These are phyloP conservation scores for Harpagus bidentatus DNA, from an alignment of 2,113 vertebrate genomes.

Conservation along the genomic window DNA sequence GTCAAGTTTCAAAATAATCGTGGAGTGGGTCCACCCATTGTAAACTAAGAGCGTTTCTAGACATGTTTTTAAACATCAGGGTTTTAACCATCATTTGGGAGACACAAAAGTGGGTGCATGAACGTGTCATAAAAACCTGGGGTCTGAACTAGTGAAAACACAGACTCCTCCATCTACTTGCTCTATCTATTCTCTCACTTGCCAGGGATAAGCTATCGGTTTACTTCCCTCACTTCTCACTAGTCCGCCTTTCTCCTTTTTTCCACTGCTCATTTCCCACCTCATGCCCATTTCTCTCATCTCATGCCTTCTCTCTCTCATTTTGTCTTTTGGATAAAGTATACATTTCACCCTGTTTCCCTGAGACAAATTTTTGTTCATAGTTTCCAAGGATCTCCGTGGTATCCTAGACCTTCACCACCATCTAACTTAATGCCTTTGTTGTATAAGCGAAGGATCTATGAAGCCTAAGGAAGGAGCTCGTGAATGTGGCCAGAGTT, in stretches of 20 bases:
- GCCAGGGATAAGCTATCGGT: not conserved
- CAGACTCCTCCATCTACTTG: not conserved
- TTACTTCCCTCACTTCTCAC: not conserved
- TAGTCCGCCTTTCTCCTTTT: not conserved
- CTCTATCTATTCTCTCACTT: not conserved
- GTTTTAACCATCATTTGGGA: not conserved
- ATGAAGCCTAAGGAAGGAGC: not conserved
- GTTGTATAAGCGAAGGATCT: not conserved
- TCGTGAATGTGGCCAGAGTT: not conserved
- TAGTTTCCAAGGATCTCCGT: not conserved
- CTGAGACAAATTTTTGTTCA: not conserved
- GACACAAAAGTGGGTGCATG: not conserved
- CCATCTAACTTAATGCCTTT: not conserved
- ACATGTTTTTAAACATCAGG: not conserved
- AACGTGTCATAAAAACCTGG: not conserved
- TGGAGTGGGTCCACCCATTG: not conserved
- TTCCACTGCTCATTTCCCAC: not conserved
- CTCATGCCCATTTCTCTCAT: not conserved
- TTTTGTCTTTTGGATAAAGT: not conserved
- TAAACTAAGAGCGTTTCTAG: not conserved
- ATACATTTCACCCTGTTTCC: not conserved
- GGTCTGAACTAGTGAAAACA: not conserved
- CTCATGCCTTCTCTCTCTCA: not conserved
- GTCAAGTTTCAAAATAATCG: not conserved
- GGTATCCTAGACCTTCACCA: not conserved